Evolutionary conservation across 2,888 invertebrate genomes (phyloP), one percentile per base, ranked within the genome.

Genomic region (Brenthis ino): DNA sequence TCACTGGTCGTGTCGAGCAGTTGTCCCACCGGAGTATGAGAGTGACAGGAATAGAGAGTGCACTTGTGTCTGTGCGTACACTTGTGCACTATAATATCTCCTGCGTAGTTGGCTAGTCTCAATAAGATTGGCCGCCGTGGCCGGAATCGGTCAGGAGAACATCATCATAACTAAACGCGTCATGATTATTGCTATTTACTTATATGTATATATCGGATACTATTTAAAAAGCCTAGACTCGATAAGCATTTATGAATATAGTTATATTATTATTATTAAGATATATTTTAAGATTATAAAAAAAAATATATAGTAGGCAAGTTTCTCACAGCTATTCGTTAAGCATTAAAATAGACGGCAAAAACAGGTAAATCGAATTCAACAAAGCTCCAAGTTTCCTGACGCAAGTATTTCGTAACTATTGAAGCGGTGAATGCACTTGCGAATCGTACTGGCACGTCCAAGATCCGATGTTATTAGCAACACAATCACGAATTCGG

Each of bases 401-500:
- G 81, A 82, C 77, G 84, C 80, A 85, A 88, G 74, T 74, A 78
- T 86, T 87, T 87, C 79, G 82, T 83, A 87, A 86, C 72, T 80
- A 77, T 77, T 75, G 77, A 82, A 86, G 81, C 81, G 82, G 84
- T 82, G 84, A 88, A 83, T 86, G 83, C 84, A 84, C 83, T 85
- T 80, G 84, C 80, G 77, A 84, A 80, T 79, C 79, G 77, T 79
- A 79, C 79, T 76, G 77, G 83, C 82, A 82, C 84, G 85, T 84
- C 77, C 77, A 76, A 81, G 77, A 80, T 79, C 77, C 82, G 82
- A 83, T 80, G 85, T 84, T 86, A 85, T 85, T 85, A 85, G 87
- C 84, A 84, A 85, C 84, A 80, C 80, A 79, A 87, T 88, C 89
- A 90, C 89, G 90, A 89, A 83, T 83, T 83, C 83, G 76, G 79